Conservation (phyloP, 2,797 vertebrate species). For the Pipistrellus pygmaeus region DNA sequence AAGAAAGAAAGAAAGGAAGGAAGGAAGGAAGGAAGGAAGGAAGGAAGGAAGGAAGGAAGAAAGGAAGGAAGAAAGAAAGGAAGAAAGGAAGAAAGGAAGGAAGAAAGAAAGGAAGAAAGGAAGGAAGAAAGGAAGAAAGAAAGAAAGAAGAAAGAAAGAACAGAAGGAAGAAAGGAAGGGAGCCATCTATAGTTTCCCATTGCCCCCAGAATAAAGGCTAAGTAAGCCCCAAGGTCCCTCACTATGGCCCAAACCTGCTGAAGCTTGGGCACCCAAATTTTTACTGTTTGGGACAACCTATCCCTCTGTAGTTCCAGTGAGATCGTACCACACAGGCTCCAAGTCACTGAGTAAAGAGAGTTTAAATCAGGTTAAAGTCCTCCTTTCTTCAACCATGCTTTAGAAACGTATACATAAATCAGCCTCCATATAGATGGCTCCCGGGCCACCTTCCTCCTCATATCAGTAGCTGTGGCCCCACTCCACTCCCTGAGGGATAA, state of each 20-base stretch:
- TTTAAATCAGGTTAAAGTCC: conserved; percentile 12
- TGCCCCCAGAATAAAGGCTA: neutral
- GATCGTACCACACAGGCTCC: conserved; percentile 23
- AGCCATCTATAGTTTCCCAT: neutral
- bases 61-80: no score
- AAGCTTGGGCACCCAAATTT: conserved; percentile 17
- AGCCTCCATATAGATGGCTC: neutral
- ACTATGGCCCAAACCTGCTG: neutral
- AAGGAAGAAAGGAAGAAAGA: no score
- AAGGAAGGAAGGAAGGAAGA: neutral
- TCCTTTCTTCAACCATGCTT: neutral
- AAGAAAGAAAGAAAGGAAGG: rapidly evolving
- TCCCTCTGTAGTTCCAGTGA: neutral
- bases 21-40: neutral
- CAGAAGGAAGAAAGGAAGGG: neutral
- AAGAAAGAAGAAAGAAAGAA: no score
- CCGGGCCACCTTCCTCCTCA: neutral
- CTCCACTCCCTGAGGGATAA: neutral
- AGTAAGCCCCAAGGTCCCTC: neutral
- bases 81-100: no score
- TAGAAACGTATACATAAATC: conserved; percentile 14
- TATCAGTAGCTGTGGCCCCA: neutral
- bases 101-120: neutral
- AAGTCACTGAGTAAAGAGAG: conserved; percentile 13
- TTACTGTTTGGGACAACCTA: neutral